Base-by-base conservation (phyloP, 2,888 invertebrate genomes). In the Orthosia cruda region DNA sequence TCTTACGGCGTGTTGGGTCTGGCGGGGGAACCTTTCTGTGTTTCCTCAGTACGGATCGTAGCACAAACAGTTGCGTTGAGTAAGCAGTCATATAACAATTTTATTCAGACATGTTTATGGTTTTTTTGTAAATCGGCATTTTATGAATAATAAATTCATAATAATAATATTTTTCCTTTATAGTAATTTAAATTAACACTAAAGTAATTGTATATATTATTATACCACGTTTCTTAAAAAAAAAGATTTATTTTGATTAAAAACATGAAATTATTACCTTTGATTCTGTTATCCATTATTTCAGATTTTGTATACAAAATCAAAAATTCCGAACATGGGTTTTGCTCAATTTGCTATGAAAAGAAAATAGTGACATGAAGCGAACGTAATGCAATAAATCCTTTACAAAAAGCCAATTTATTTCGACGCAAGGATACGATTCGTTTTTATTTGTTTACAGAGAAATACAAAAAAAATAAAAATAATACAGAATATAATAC, bases 311-410 rank as follows among this genome's bases (percentile, higher is more conserved):
- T 13, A 15, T 15, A 16, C 18, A 49, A 63, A 63, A 77, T 59
- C 47, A 52, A 66, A 70, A 66, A 52, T 55, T 32, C 58, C 45
- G 20, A 26, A 26, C 13, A 13, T 1, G 9, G 9, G 7, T 57
- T 32, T 47, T 5, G 18, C 65, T 52, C 65, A 68, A 57, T 59
- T 66, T 23, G 23, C 55, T 66, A 68, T 84, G 75, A 71, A 73
- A 74, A 71, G 55, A 67, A 77, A 77, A 76, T 70, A 71, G 74
- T 70, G 63, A 61, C 70, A 49, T 71, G 77, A 71, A 62, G 65
- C 65, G 55, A 54, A 69, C 32, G 26, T 81, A 84, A 81, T 70
- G 50, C 78, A 69, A 85, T 73, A 75, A 85, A 75, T 76, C 69
- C 61, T 64, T 75, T 73, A 64, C 63, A 71, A 71, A 78, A 71